Conservation (phyloP, 2,797 vertebrate genomes). For the Brachyalestes nurse region DNA sequence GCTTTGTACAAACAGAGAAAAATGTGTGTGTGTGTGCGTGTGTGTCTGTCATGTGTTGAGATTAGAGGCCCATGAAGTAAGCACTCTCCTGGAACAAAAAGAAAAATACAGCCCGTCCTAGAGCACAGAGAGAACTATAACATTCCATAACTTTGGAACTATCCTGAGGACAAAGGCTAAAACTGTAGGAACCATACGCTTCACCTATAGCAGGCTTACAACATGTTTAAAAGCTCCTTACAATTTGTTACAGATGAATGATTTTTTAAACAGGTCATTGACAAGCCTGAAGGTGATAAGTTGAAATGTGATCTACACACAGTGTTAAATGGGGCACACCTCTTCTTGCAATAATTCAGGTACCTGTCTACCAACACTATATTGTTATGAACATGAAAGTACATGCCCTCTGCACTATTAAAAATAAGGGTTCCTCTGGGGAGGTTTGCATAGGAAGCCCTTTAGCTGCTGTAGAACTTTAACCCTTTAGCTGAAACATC, state of each 20-base stretch:
- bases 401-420: background rate
- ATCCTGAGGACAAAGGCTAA: background rate
- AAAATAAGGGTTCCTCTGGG: no score
- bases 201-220: background rate
- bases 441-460: no score
- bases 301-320: background rate
- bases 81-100: constrained; percentile 49
- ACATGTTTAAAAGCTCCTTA: background rate
- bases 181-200: background rate
- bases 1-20: constrained; percentile 61
- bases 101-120: constrained; percentile 18
- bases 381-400: background rate
- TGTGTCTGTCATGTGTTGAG: constrained; percentile 56
- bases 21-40: constrained; percentile 36
- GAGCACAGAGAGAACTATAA: background rate
- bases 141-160: constrained; percentile 8
- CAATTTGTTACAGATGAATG: background rate
- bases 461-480: no score
- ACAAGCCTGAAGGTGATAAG: background rate
- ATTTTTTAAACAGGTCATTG: background rate
- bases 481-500: no score
- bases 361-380: background rate
- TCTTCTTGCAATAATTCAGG: background rate
- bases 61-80: constrained; percentile 55
- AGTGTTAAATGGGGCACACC: background rate